phyloP scores from a whole-genome alignment of 2,888 invertebrate genomes.

The Lordiphosa fenestrarum region DNA sequence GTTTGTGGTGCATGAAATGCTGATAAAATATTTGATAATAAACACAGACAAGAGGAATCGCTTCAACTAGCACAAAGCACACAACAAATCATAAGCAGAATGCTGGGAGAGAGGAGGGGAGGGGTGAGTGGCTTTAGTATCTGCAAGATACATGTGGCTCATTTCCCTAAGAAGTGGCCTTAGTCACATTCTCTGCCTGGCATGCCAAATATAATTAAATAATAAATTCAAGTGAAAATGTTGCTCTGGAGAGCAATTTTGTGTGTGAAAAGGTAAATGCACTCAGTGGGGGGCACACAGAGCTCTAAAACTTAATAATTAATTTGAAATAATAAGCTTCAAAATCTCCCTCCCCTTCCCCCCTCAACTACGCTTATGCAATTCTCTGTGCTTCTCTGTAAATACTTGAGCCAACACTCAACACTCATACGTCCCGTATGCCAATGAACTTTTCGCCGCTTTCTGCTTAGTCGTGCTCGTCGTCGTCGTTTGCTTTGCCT shows the following conservation, averaged over 20 bases:
- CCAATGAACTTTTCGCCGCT: conserved; percentile 55
- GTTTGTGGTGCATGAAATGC: conserved; percentile 7
- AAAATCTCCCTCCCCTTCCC: not conserved
- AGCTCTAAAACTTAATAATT: not conserved
- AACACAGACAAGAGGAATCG: conserved; percentile 11
- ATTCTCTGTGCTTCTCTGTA: conserved; percentile 8
- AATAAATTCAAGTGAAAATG: conserved; percentile 56
- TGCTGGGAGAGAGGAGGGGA: not conserved
- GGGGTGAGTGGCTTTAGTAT: conserved; percentile 3
- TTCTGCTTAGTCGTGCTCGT: not conserved
- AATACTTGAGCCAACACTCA: conserved; percentile 14
- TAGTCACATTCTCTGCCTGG: conserved; percentile 10
- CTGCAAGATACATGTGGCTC: conserved; percentile 4
- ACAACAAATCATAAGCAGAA: conserved; percentile 1
- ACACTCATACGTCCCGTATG: conserved; percentile 59
- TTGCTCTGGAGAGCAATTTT: conserved; percentile 15
- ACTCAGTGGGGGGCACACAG: not conserved
- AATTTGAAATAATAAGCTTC: not conserved
- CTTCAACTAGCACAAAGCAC: conserved; percentile 8
- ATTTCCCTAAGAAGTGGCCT: not conserved
- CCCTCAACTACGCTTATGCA: too few relatives aligned
- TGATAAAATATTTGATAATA: conserved; percentile 11
- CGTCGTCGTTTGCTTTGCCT: conserved; percentile 11
- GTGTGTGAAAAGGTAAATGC: not conserved
- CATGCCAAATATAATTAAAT: conserved; percentile 54